Base-by-base conservation (phyloP, 1,140 invertebrate species). In the Aphidius ervi region DNA sequence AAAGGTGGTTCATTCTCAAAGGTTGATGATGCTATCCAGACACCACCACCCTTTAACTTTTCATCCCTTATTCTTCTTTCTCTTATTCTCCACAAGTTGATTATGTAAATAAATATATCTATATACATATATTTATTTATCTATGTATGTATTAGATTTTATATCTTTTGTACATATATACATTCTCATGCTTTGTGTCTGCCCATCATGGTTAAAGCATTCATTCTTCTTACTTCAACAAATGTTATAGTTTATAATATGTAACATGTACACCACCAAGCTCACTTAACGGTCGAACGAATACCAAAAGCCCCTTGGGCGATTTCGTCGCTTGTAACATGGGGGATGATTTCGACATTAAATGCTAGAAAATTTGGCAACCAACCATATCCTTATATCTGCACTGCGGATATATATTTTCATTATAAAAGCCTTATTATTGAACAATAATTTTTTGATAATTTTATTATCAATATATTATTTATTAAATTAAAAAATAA, bases 211-310 rank as follows among this genome's bases (percentile, higher is more conserved):
- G 23, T 31, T 31, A 4, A 31, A 31, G 2, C 23, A 31, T 31
- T 31, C 23, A 31, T 31, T 31, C 4, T 1, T 31, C 4, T 31
- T 31, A 31, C 23, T 31, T 31, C 23, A 31, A 31, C 23, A 31
- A 31, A 31, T 31, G 23, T 31, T 31, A 31, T 31, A 31, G 23
- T 31, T 31, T 31, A 31, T 31, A 31, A 31, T 31, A 31, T 31
- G 23, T 31, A 31, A 31, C 23, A 31, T 31, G 23, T 31, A 31
- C 23, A 31, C 39, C 46, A 43, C 16, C 43, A 8, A 39, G 9
- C 46, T n/a, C 46, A 31, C 42, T 61, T 61, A 56, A 61, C 53
- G 53, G 40, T 20, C 45, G 45, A 61, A 61, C 43, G 59, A 61
- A 39, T 41, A 39, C 53, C 53, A 10, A 61, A 56, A 61, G 53